Evolutionary conservation across 1,140 invertebrate genomes (phyloP).

Genomic region (Gonioctena quinquepunctata): DNA sequence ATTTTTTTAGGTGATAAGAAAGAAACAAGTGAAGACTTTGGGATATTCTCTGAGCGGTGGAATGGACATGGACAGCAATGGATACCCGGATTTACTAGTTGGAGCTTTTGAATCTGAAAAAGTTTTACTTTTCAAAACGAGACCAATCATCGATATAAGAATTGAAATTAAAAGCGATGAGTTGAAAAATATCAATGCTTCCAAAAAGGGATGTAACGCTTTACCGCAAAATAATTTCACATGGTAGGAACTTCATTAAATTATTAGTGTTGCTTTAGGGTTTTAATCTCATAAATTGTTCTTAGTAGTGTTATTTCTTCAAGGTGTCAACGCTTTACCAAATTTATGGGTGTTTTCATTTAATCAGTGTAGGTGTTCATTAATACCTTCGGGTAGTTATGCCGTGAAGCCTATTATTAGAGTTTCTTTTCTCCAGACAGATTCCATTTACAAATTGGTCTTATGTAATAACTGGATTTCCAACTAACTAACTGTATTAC

Average conservation of each 20-base stretch:
- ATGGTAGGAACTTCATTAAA: slow-evolving; percentile 61
- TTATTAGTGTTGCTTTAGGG: no score
- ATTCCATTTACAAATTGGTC: no score
- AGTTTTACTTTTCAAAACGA: slow-evolving; percentile 73
- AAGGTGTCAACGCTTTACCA: no score
- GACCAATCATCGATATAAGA: slow-evolving; percentile 86
- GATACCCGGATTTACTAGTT: slow-evolving; percentile 88
- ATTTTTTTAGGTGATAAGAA: slow-evolving; percentile 15
- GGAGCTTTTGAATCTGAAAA: slow-evolving; percentile 84
- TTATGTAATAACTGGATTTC: no score
- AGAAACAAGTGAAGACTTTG: slow-evolving; percentile 69
- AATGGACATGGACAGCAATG: slow-evolving; percentile 87
- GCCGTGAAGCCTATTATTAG: no score
- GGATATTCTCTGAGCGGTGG: slow-evolving; percentile 89
- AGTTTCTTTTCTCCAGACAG: no score
- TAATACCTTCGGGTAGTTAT: no score
- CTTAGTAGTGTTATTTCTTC: no score
- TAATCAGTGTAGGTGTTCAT: no score
- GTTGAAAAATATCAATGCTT: slow-evolving; percentile 80
- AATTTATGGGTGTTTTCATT: no score
- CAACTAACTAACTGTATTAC: no score
- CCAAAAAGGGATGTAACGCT: slow-evolving; percentile 68
- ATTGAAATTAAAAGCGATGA: slow-evolving; percentile 64
- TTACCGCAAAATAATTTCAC: slow-evolving; percentile 71
- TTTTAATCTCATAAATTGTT: no score